phyloP scores from a whole-genome alignment of 1,140 invertebrate genomes.

The Sitodiplosis mosellana region DNA sequence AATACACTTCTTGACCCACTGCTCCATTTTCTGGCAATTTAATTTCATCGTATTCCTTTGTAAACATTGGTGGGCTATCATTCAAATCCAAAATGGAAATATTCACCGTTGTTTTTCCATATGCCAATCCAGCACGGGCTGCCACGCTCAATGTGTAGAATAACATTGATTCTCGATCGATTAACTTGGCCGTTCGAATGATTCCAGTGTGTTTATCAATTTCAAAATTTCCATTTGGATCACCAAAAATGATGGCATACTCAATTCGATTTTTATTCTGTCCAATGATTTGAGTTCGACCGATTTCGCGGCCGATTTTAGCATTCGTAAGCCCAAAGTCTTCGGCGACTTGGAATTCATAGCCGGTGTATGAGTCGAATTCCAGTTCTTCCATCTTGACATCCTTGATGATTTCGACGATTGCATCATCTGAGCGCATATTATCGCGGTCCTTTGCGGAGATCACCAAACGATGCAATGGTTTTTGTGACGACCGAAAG shows the following conservation, averaged over 20 bases:
- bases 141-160: slow-evolving; percentile 60
- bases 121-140: slow-evolving; percentile 44
- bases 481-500: slow-evolving; percentile 38
- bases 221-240: slow-evolving; percentile 54
- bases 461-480: slow-evolving; percentile 49
- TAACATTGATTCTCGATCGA: slow-evolving; percentile 68
- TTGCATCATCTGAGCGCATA: slow-evolving; percentile 49
- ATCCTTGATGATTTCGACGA: slow-evolving; percentile 62
- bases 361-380: slow-evolving; percentile 52
- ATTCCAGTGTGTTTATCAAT: slow-evolving; percentile 61
- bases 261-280: slow-evolving; percentile 16
- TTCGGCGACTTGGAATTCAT: slow-evolving; percentile 64
- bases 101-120: slow-evolving; percentile 53
- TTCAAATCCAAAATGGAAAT: slow-evolving; percentile 79
- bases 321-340: slow-evolving; percentile 44
- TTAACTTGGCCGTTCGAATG: slow-evolving; percentile 55
- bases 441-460: slow-evolving; percentile 64
- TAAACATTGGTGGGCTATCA: slow-evolving; percentile 76
- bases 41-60: slow-evolving; percentile 54
- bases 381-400: slow-evolving; percentile 47
- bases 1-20: slow-evolving; percentile 78
- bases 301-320: slow-evolving; percentile 46
- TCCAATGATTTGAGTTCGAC: slow-evolving; percentile 48
- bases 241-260: slow-evolving; percentile 72
- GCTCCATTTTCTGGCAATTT: slow-evolving; percentile 69